Conservation (phyloP, 1,140 invertebrate genomes). For the Lutraria rhynchaena region DNA sequence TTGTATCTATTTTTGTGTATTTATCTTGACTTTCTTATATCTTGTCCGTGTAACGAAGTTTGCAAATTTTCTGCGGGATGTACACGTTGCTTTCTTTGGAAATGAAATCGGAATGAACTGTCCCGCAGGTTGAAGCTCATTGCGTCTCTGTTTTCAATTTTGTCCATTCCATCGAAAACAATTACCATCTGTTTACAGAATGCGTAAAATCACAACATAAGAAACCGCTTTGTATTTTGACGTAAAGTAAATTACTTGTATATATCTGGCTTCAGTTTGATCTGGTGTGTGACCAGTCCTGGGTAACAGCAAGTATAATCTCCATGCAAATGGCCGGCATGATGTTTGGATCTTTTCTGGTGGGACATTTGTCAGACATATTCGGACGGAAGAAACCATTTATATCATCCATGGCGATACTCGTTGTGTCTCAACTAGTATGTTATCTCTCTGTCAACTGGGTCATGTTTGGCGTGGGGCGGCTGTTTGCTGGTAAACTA, state of each 20-base stretch:
- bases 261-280: conserved; percentile 31
- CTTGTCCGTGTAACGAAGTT: no score
- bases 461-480: conserved; percentile 28
- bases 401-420: conserved; percentile 4
- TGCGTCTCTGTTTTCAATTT: conserved; percentile 3
- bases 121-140: not conserved
- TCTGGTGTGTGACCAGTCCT: conserved; percentile 43
- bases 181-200: conserved; percentile 24
- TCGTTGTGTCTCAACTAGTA: conserved; percentile 5
- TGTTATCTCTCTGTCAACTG: conserved; percentile 35
- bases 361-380: conserved; percentile 40
- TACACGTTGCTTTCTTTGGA: no score
- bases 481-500: conserved; percentile 13
- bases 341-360: conserved; percentile 23
- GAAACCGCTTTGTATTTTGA: not conserved
- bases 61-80: no score
- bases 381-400: conserved; percentile 44
- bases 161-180: conserved; percentile 23
- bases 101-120: not conserved
- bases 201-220: conserved; percentile 1
- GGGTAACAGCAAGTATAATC: conserved; percentile 42
- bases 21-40: no score
- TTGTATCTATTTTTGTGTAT: no score
- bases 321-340: conserved; percentile 54
- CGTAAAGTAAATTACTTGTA: not conserved